Evolutionary conservation across 2,797 vertebrate species (phyloP), one percentile per base, ranked within the genome.

Genomic region (Thaleichthys pacificus): DNA sequence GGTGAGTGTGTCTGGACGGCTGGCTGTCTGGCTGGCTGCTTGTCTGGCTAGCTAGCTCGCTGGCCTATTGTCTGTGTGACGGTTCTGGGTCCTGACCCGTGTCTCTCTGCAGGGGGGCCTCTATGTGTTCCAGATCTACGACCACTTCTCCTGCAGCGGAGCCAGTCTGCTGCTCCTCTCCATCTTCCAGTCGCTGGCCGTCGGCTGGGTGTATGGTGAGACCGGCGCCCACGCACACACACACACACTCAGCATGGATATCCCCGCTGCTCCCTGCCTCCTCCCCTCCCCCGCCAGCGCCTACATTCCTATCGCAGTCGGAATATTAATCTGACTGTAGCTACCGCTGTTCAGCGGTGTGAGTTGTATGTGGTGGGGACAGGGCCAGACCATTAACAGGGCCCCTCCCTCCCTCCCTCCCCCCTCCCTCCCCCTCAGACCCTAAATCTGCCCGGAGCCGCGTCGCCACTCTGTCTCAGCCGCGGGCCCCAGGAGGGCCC

Each of bases 61-160:
- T 63, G 61, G 8, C 32, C 35, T 6, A 11, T 32, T 32, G 12
- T 51, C 26, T 51, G n/a, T 24, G 47, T 49, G 38, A 22, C 24
- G 21, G 42, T 42, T 14, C 21, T 26, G 12, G 60, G 21, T 71
- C 0, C 47, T 24, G 5, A 15, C 30, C 15, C 28, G 4, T 64
- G 19, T 38, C 17, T 22, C 35, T 49, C 24, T n/a, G 9, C 87
- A 97, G 96, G 95, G 95, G 0, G 97, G 96, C 6, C 94, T 98
- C 80, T 97, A 98, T 47, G 88, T 98, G 83, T 98, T 98, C 89
- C 96, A 98, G 92, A 92, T 98, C 73, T 97, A 97, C 42, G 96
- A 97, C 80, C 95, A 96, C 68, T 98, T 95, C 7, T 96, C 95
- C 71, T 95, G 93, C 86, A 97, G 96, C 0, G 96, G 96, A 60